Percentiles rank a stretch among this genome's conserved stretches.
phyloP scores from a whole-genome alignment of 2,113 vertebrate genomes.

The Fulmarus glacialis region DNA sequence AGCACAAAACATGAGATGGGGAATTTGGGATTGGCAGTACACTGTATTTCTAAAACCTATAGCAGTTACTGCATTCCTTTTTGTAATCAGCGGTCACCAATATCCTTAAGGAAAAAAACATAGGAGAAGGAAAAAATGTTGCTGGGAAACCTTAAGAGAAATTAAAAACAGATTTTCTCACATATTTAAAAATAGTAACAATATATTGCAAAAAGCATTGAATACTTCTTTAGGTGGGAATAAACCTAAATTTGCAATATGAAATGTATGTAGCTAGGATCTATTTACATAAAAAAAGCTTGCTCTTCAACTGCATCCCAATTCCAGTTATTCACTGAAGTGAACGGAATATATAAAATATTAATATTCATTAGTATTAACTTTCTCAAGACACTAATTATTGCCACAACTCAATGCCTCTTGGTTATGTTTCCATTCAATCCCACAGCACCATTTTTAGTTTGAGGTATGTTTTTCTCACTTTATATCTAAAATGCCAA shows the following conservation, averaged over 20 bases:
- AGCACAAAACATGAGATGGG: slow-evolving; percentile 30
- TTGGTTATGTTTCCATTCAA: neutral
- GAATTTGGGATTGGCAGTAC: slow-evolving; percentile 41
- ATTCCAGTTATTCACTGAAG: neutral
- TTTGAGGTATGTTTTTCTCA: neutral
- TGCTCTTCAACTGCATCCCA: neutral
- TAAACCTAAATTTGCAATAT: neutral
- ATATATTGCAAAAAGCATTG: neutral
- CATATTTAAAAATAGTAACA: neutral
- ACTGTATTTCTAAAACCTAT: slow-evolving; percentile 12
- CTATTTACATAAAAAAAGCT: neutral
- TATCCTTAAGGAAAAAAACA: neutral
- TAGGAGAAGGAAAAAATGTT: neutral
- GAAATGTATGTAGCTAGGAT: neutral
- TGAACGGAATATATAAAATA: neutral
- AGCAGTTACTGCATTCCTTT: slow-evolving; percentile 34
- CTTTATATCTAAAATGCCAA: neutral
- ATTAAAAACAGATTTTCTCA: neutral
- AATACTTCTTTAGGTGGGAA: neutral
- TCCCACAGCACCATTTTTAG: neutral
- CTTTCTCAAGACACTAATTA: neutral
- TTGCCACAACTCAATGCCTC: neutral
- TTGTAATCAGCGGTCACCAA: neutral
- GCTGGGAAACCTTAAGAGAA: neutral
- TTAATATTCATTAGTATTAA: neutral